Evolutionary conservation across 2,888 invertebrate species (phyloP), one percentile per base, ranked within the genome.

Genomic region (Chrysodeixis includens): DNA sequence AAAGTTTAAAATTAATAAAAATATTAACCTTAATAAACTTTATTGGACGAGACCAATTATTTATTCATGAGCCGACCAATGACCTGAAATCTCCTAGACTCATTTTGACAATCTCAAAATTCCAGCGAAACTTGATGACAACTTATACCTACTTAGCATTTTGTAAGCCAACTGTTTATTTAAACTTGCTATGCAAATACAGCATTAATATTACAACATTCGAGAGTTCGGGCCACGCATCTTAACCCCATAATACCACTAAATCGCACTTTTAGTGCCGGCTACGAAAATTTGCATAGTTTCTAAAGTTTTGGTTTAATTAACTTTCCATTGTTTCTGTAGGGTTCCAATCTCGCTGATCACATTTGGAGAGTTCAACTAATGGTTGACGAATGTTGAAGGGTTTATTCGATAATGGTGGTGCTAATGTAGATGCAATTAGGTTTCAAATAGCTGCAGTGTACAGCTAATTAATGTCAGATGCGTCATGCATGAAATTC

Each of bases 281-380:
- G 49, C 57, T 52, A 69, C 71, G 76, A 62, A 78, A 78, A 82
- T 83, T 81, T 60, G 74, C 79, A 82, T 79, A 79, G 67, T 69
- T 71, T n/a, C 69, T 57, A 77, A 82, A 74, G 66, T 83, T 79
- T 64, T 12, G 53, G 56, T 63, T 56, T 63, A 73, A 81, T 83
- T 76, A 78, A 79, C 70, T 82, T 79, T 77, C 74, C 74, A 75
- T 81, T 84, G 74, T 79, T 82, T 69, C 57, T 68, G 76, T 56
- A 46, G 71, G 67, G 67, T 62, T 76, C 76, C 67, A 60, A 76
- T 71, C 26, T 67, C 18, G 20, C 18, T 46, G 4, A 30, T 54
- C 40, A 46, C 61, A 57, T 59, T 71, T 35, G 32, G 18, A 62
- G 54, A 60, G 54, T 26, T 12, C 3, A 18, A 46, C 1, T 54